Percentiles rank a stretch among this genome's conserved stretches.
phyloP scores from a whole-genome alignment of 2,113 vertebrate species.

The Electrona antarctica region DNA sequence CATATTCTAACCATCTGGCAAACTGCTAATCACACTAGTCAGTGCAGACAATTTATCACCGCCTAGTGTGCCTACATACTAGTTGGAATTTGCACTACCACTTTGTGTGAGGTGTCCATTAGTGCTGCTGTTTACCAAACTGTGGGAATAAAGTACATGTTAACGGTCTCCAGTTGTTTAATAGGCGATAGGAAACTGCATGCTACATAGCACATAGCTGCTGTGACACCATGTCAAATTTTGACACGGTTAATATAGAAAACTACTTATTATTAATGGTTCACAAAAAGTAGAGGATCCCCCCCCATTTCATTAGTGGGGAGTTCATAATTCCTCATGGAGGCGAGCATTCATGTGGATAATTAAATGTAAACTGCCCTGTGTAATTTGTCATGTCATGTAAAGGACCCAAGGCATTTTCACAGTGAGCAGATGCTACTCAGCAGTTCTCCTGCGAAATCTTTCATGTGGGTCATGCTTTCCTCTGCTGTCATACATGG shows the following conservation, averaged over 20 bases:
- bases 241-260: conserved; percentile 14
- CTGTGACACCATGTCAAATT: neutral
- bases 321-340: conserved; percentile 46
- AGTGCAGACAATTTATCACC: conserved; percentile 30
- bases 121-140: neutral
- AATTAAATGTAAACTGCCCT: conserved; percentile 83
- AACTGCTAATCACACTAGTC: conserved; percentile 33
- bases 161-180: neutral
- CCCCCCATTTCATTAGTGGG: conserved; percentile 20
- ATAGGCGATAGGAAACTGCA: neutral
- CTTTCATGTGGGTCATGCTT: conserved; percentile 78
- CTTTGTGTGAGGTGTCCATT: neutral
- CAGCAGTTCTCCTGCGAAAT: conserved; percentile 74
- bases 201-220: conserved; percentile 13
- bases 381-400: conserved; percentile 81
- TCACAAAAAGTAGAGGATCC: conserved; percentile 35
- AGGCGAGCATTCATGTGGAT: conserved; percentile 72
- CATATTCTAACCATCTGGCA: conserved; percentile 41
- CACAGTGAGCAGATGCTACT: conserved; percentile 80
- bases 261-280: conserved; percentile 12
- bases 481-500: conserved; percentile 62
- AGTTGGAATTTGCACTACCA: neutral
- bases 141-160: neutral
- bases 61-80: conserved; percentile 1
- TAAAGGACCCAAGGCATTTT: conserved; percentile 76